These are phyloP conservation scores for Flexamia atlantica DNA, from an alignment of 2,888 invertebrate genomes.

Conservation along the genomic window DNA sequence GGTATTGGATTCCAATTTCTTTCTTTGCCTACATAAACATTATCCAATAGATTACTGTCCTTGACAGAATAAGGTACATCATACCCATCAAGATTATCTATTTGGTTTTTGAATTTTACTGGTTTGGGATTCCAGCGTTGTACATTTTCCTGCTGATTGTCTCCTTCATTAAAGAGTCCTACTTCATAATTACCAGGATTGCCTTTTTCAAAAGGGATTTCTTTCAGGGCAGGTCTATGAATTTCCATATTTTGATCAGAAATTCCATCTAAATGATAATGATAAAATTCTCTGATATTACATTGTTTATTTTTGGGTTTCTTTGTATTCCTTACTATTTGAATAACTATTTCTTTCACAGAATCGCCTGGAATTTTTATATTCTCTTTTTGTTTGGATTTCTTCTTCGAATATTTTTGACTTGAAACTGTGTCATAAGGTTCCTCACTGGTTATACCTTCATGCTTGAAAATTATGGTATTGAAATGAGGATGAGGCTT, in stretches of 20 bases:
- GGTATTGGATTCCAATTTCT: not conserved
- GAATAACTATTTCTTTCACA: slow-evolving; percentile 20
- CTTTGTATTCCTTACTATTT: slow-evolving; percentile 33
- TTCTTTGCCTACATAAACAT: not conserved
- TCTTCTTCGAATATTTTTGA: not conserved
- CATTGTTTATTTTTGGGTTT: not conserved
- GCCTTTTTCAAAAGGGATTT: not conserved
- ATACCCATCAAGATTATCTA: not conserved
- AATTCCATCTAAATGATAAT: not conserved
- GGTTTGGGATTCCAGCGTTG: not conserved
- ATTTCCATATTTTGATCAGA: not conserved
- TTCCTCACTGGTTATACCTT: too few species aligned
- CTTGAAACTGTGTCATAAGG: not conserved
- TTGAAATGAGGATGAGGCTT: too few species aligned
- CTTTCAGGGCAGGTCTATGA: not conserved
- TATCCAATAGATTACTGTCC: not conserved
- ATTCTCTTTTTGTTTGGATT: slow-evolving; percentile 3
- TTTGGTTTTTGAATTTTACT: not conserved
- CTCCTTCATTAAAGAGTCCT: not conserved
- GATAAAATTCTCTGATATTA: not conserved
- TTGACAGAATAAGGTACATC: not conserved
- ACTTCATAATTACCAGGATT: slow-evolving; percentile 9
- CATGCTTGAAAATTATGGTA: too few species aligned
- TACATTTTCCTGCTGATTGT: not conserved
- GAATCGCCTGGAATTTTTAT: slow-evolving; percentile 10